phyloP scores from a whole-genome alignment of 2,888 invertebrate species.

The Leptopilina myrica region DNA sequence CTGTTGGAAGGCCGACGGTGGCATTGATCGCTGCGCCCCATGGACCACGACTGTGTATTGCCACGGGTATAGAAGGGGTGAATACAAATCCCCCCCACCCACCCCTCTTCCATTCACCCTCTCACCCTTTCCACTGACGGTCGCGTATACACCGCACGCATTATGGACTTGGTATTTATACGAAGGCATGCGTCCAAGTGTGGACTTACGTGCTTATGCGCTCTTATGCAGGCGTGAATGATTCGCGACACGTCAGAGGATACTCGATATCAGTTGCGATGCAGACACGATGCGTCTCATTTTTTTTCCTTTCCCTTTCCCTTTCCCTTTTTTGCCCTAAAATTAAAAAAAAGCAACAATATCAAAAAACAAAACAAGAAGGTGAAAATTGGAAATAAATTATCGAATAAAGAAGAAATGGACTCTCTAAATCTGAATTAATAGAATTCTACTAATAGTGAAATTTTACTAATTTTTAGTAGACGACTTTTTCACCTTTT shows the following conservation, averaged over 20 bases:
- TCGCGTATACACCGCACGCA: conserved; percentile 58
- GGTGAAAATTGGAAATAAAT: too few species aligned
- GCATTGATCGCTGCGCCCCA: conserved; percentile 73
- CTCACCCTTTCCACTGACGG: too few species aligned
- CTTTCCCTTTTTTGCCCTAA: too few species aligned
- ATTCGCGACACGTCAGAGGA: conserved; percentile 65
- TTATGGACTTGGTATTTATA: conserved; percentile 65
- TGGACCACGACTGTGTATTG: conserved; percentile 67
- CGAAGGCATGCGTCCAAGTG: conserved; percentile 68
- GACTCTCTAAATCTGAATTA: too few species aligned
- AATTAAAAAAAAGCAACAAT: too few species aligned
- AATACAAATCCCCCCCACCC: conserved; percentile 62
- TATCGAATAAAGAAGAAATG: too few species aligned
- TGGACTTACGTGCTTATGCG: conserved; percentile 69
- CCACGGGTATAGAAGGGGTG: conserved; percentile 68
- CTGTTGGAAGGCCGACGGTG: conserved; percentile 66
- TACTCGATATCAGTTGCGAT: conserved; percentile 62
- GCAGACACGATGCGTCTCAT: conserved; percentile 54
- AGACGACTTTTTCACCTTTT: too few species aligned
- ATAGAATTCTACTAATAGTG: too few species aligned
- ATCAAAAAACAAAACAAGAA: too few species aligned
- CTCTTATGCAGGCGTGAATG: conserved; percentile 66
- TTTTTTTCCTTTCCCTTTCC: background rate
- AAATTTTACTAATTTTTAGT: too few species aligned
- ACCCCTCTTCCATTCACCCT: too few species aligned